Percentiles rank a stretch among this genome's conserved stretches.
Evolutionary conservation across 2,888 invertebrate species (phyloP).

Genomic region (Callosobruchus maculatus): DNA sequence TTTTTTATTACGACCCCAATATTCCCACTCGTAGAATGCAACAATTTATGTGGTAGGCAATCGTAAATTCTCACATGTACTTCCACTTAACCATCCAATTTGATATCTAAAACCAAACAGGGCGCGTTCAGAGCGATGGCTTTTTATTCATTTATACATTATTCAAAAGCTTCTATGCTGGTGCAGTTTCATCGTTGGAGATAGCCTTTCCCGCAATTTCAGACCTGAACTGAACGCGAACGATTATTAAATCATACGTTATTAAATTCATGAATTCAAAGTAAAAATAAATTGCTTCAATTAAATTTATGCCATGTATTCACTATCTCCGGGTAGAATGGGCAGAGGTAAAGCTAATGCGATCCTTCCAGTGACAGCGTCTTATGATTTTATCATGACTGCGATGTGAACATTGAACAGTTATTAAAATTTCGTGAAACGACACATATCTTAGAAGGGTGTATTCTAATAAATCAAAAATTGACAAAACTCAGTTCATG

Average conservation of each 20-base stretch:
- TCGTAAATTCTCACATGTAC: neutral
- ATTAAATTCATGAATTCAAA: neutral
- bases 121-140: neutral
- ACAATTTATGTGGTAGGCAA: neutral
- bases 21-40: neutral
- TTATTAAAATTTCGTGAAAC: no score
- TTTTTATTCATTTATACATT: neutral
- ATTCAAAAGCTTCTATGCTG: neutral
- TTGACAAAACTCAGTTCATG: no score
- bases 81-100: neutral
- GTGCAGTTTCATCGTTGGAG: neutral
- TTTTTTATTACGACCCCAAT: neutral
- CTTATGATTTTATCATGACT: neutral
- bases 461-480: no score
- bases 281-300: neutral
- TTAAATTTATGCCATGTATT: neutral
- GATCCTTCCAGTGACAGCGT: neutral
- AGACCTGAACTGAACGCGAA: neutral
- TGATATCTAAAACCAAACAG: neutral
- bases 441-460: no score
- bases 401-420: neutral
- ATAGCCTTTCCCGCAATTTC: neutral
- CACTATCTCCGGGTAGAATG: neutral
- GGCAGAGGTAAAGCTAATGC: neutral
- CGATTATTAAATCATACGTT: neutral